phyloP scores from a whole-genome alignment of 2,888 invertebrate genomes.

The Tubulanus polymorphus region DNA sequence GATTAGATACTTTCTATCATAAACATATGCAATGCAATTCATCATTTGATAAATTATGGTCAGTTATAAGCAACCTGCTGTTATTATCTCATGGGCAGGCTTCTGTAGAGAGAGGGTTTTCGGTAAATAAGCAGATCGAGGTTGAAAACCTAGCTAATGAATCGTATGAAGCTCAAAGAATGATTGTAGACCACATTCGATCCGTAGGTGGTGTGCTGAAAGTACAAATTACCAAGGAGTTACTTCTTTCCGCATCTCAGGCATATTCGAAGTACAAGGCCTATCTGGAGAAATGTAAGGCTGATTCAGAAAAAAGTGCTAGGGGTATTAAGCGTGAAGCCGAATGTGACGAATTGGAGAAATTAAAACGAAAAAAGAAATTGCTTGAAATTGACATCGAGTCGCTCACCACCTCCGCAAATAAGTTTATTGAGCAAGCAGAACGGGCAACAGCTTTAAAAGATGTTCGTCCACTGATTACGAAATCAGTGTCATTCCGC shows the following conservation, averaged over 20 bases:
- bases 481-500: not conserved
- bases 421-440: not conserved
- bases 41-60: not conserved
- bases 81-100: constrained; percentile 7
- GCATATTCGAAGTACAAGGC: not conserved
- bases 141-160: constrained; percentile 4
- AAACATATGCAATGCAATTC: not conserved
- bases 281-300: not conserved
- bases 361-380: not conserved
- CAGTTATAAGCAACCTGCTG: not conserved
- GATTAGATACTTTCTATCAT: not conserved
- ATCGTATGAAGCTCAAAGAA: not conserved
- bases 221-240: not conserved
- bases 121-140: constrained; percentile 1
- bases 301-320: not conserved
- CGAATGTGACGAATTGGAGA: not conserved
- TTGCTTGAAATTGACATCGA: not conserved
- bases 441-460: not conserved
- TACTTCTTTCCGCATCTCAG: not conserved
- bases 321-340: not conserved
- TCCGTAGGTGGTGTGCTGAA: not conserved
- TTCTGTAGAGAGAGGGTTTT: constrained; percentile 6
- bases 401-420: not conserved
- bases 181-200: constrained; percentile 1
- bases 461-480: not conserved